phyloP scores from a whole-genome alignment of 2,113 vertebrate species.

The Hyla sarda region DNA sequence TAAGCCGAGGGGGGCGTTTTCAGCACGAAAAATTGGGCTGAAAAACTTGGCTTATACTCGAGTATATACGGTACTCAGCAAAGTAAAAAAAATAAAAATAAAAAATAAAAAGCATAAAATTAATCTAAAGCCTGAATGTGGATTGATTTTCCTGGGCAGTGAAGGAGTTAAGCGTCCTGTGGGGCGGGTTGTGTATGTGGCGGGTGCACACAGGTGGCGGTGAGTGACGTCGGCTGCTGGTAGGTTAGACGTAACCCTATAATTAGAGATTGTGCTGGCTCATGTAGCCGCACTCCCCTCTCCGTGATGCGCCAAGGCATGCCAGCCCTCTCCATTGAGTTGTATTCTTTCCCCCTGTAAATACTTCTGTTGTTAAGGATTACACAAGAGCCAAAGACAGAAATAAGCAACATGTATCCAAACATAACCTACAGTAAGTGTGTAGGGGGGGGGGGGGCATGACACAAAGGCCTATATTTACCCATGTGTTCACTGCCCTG shows the following conservation, averaged over 20 bases:
- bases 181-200: background rate
- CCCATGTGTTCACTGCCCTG: conserved; percentile 55
- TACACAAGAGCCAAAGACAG: conserved; percentile 61
- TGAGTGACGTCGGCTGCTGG: background rate
- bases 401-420: conserved; percentile 64
- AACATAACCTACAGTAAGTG: conserved; percentile 63
- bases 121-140: no score
- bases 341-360: conserved; percentile 29
- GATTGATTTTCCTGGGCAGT: no score
- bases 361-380: conserved; percentile 41
- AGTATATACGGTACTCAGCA: no score
- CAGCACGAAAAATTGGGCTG: no score
- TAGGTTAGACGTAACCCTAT: conserved; percentile 26
- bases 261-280: conserved; percentile 32
- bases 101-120: no score
- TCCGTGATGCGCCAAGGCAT: background rate
- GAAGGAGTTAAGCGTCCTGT: background rate
- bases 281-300: background rate
- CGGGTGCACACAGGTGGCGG: background rate
- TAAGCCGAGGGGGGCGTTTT: no score
- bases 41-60: no score
- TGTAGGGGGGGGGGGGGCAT: conserved; percentile 51
- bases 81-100: no score
- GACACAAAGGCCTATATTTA: conserved; percentile 59
- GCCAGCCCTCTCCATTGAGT: background rate